Base-by-base conservation (phyloP, 2,797 vertebrate species). In the Cossypha niveicapilla region DNA sequence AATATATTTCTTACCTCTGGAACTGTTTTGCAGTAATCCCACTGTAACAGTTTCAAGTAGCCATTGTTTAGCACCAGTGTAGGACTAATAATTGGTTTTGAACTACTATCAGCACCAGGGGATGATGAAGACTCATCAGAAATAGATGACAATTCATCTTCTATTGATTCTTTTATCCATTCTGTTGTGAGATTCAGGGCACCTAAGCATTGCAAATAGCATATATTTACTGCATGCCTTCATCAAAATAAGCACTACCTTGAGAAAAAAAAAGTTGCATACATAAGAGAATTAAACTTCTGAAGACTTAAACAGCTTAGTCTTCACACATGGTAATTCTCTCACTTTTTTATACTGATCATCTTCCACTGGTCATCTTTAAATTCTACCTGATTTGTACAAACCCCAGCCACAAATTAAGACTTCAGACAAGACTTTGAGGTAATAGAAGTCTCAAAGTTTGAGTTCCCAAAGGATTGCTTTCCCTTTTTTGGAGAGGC, bases 101-200 rank as follows among this genome's bases (percentile, higher is more conserved):
- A 96, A 58, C 68, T 96, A 88, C 98, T 97, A 30, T 96, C 97
- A 10, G 96, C 96, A 91, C 96, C 94, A 35, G 95, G 84, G 16
- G 92, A 78, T 71, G 92, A 95, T 67, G 97, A 92, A 25, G 96
- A 96, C 54, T 97, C 94, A 50, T 96, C 61, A 67, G 97, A 89
- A 83, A 92, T 2, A 75, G 96, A 92, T 32, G 97, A 97, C 67
- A 98, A 77, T 63, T 98, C 97, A 96, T 99, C 98, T 92, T 98
- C 97, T 92, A 99, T 86, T 0, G 98, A 97, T 24, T 98, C 98
- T 94, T 98, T 98, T 92, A 99, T 98, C 99, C 99, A 99, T 86
- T 98, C 96, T 12, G 98, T 99, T 86, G 99, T 99, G 92, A 98
- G 97, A 80, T 98, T 95, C 96, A 99, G 98, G 72, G 98, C 98